Evolutionary conservation across 1,140 invertebrate species (phyloP).

Genomic region (Scylla paramamosain): DNA sequence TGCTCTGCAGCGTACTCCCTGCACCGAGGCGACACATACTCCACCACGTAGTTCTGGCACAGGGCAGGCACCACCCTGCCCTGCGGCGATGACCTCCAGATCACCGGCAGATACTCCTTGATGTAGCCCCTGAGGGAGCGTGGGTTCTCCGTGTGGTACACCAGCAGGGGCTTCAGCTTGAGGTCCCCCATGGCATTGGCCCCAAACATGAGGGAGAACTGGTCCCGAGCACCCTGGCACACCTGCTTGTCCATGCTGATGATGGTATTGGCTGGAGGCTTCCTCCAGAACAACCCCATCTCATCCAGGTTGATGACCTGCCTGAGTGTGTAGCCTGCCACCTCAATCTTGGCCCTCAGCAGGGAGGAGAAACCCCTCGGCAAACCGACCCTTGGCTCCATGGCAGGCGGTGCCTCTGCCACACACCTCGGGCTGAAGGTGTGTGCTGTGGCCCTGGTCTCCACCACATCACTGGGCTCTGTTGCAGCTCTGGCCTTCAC

Average conservation of each 20-base stretch:
- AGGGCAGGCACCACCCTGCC: neutral
- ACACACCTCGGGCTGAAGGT: no score
- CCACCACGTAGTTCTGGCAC: neutral
- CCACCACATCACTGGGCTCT: neutral
- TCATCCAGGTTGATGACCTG: neutral
- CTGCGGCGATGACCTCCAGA: neutral
- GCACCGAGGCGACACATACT: neutral
- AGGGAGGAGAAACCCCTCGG: neutral
- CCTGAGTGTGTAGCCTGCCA: neutral
- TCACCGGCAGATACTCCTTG: constrained; percentile 1
- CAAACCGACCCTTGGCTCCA: neutral
- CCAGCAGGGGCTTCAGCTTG: constrained; percentile 23
- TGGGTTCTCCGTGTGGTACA: constrained; percentile 30
- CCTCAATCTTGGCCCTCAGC: neutral
- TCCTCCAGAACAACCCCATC: neutral
- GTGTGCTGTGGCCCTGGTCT: neutral
- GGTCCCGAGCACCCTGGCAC: neutral
- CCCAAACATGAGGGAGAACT: neutral
- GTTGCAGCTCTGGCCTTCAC: neutral
- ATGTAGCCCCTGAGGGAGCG: neutral
- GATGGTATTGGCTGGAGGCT: neutral
- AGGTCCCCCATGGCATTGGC: neutral
- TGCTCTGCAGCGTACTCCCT: neutral
- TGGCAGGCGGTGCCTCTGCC: neutral
- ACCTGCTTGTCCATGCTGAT: neutral